phyloP scores from a whole-genome alignment of 2,797 vertebrate genomes.

The Anabacerthia variegaticeps region DNA sequence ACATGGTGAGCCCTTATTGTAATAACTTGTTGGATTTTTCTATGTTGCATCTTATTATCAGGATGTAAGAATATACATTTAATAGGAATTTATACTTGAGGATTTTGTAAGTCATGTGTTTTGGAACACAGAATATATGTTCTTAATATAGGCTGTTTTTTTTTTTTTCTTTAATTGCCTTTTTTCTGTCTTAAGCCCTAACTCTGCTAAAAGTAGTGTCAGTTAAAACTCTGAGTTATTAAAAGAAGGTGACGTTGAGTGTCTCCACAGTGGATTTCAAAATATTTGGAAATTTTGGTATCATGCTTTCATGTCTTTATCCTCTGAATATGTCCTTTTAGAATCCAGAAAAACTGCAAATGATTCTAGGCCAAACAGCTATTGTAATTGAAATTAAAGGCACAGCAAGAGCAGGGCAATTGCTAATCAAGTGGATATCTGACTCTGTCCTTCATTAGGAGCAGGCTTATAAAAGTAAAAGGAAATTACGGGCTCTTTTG shows the following conservation, averaged over 20 bases:
- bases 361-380: constrained; percentile 49
- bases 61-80: background rate
- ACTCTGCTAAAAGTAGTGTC: background rate
- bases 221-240: constrained; percentile 41
- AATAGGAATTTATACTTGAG: background rate
- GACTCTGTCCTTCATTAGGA: constrained; percentile 40
- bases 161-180: background rate
- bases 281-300: constrained; percentile 56
- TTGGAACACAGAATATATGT: background rate
- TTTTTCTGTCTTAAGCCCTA: background rate
- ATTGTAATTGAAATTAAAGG: constrained; percentile 67
- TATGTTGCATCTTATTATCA: background rate
- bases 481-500: constrained; percentile 53
- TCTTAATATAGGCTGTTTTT: background rate
- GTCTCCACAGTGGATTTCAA: constrained; percentile 57
- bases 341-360: constrained; percentile 26
- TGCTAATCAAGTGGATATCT: constrained; percentile 54
- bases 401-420: constrained; percentile 48
- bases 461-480: constrained; percentile 59
- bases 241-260: constrained; percentile 27
- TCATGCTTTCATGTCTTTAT: constrained; percentile 49
- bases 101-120: background rate
- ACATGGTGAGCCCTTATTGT: background rate
- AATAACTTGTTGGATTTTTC: constrained; percentile 46
- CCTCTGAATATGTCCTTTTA: constrained; percentile 56